phyloP scores from a whole-genome alignment of 2,888 invertebrate genomes.

The Macrosoma leucophasiata region DNA sequence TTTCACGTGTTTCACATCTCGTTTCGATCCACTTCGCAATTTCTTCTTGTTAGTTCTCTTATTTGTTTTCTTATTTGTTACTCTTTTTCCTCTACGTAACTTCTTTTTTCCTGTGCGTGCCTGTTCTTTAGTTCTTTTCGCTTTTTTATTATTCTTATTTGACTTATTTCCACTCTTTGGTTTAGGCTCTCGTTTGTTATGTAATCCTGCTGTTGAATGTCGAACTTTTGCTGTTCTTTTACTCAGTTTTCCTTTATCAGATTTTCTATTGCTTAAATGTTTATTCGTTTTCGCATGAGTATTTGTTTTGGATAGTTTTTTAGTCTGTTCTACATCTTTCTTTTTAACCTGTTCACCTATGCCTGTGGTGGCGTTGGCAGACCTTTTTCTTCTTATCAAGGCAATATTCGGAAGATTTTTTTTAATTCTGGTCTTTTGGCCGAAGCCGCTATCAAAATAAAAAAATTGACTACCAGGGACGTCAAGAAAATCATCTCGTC shows the following conservation, averaged over 20 bases:
- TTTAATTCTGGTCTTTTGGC: constrained; percentile 39
- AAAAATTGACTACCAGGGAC: constrained; percentile 43
- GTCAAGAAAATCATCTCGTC: constrained; percentile 10
- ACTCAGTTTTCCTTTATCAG: background rate
- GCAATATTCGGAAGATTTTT: constrained; percentile 36
- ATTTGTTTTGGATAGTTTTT: background rate
- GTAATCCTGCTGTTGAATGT: too few relatives aligned
- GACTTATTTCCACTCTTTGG: background rate
- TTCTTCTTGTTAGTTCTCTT: too few relatives aligned
- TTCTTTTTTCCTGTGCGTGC: background rate
- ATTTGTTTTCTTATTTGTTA: constrained; percentile 5
- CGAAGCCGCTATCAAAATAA: constrained; percentile 25
- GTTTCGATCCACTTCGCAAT: too few relatives aligned
- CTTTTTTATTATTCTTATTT: background rate
- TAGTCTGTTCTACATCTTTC: background rate
- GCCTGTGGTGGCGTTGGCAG: constrained; percentile 7
- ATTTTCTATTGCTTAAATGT: background rate
- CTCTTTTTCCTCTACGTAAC: constrained; percentile 1
- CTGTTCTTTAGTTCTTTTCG: background rate
- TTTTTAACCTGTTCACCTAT: background rate
- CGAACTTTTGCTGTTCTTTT: too few relatives aligned
- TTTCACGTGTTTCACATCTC: too few relatives aligned
- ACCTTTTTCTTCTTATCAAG: constrained; percentile 20
- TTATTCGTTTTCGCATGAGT: background rate
- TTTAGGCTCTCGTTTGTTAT: background rate